Conservation (phyloP, 1,140 invertebrate species). For the Drosophila elegans region DNA sequence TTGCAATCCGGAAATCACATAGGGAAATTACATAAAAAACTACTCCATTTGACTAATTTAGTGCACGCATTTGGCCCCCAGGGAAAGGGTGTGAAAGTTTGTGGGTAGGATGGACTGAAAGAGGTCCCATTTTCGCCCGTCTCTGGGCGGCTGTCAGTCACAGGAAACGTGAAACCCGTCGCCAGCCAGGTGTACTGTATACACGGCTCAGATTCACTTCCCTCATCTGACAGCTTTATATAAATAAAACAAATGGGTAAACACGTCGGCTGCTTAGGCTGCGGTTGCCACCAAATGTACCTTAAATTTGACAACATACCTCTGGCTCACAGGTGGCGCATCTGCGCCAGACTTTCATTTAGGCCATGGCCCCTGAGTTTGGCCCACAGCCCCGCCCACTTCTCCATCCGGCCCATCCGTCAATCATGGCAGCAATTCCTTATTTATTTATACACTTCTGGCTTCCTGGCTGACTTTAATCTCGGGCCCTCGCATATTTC, state of each 20-base stretch:
- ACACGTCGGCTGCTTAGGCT: conserved; percentile 40
- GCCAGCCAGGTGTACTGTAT: conserved; percentile 15
- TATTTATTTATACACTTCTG: conserved; percentile 51
- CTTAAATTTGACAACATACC: conserved; percentile 80
- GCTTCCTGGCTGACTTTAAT: conserved; percentile 42
- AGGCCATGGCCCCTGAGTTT: conserved; percentile 18
- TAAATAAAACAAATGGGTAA: conserved; percentile 75
- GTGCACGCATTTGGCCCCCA: conserved; percentile 33
- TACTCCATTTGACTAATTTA: conserved; percentile 58
- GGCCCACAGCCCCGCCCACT: neutral
- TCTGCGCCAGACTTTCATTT: conserved; percentile 55
- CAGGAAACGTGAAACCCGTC: conserved; percentile 25
- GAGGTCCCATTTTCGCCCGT: neutral
- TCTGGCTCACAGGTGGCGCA: conserved; percentile 61
- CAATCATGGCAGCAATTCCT: conserved; percentile 60
- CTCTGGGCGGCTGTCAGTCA: conserved; percentile 35
- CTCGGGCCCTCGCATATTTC: conserved; percentile 2
- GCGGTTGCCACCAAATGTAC: conserved; percentile 76
- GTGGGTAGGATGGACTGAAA: conserved; percentile 8
- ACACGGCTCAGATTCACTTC: neutral
- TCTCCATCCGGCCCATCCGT: conserved; percentile 32
- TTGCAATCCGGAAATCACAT: conserved; percentile 41
- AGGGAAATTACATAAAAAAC: conserved; percentile 62
- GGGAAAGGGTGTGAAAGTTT: conserved; percentile 14
- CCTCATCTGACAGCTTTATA: conserved; percentile 68